Evolutionary conservation across 2,797 vertebrate genomes (phyloP), one percentile per base, ranked within the genome.

Genomic region (Lutjanus campechanus): DNA sequence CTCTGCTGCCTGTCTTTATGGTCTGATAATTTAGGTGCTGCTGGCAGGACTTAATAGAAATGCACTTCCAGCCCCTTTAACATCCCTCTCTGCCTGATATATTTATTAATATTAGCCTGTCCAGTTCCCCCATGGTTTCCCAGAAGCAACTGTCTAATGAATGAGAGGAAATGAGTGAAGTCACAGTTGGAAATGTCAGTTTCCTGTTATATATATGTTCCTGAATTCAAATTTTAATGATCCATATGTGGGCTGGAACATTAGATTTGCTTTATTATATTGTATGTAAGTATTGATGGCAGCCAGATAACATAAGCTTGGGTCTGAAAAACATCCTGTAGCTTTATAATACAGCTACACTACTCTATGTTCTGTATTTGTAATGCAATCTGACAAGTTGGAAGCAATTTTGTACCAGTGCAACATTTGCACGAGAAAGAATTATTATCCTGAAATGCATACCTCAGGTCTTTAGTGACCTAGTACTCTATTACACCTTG

Each of bases 41-140:
- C 83, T 75, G 80, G 69, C 88, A 79, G 81, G 79, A 74, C 60
- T 83, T 92, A 91, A 89, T 93, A 87, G 84, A 90, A 91, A 92
- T 80, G 68, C 84, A 83, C 88, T 89, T 83, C 90, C 51, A 66
- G 66, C 62, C 54, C 77, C 69, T 89, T 77, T 49, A 84, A 73
- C 82, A 40, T 46, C 82, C 65, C 20, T 76, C 55, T 78, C 65
- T 76, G 22, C 49, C 75, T 84, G 69, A 82, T 79, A 56, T 77
- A 86, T 85, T 75, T 84, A 83, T 91, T 84, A 60, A 88, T 76
- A 76, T 75, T 65, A 51, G 73, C 62, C 54, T 53, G 49, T 72
- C 63, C 44, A 41, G 12, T 71, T 65, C 56, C 55, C 55, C 7
- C 66, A 47, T 73, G 60, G 41, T 84, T 72, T 72, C 76, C 55